Evolutionary conservation across 2,113 vertebrate species (phyloP).

Genomic region (Perca schrenkii): DNA sequence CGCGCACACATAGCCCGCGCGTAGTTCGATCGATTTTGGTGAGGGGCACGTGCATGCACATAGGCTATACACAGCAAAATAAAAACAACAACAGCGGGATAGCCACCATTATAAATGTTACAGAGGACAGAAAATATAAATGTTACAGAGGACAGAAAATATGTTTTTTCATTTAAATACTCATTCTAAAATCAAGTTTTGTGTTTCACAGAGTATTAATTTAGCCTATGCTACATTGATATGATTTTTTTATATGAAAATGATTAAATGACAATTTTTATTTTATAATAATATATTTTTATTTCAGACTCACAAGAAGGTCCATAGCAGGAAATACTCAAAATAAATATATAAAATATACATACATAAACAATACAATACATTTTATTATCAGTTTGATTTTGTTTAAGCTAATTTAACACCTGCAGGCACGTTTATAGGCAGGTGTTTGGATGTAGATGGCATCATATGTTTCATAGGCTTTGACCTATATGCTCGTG

Average conservation of each 20-base stretch:
- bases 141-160: too few relatives aligned
- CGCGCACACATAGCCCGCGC: conserved; percentile 21
- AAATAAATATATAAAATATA: too few relatives aligned
- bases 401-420: neutral
- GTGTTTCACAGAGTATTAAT: neutral
- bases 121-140: too few relatives aligned
- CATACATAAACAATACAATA: too few relatives aligned
- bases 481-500: neutral
- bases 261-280: neutral
- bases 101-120: neutral
- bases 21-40: neutral
- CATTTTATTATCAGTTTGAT: neutral
- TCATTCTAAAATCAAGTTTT: neutral
- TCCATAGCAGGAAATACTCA: too few relatives aligned
- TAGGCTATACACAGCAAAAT: conserved; percentile 35
- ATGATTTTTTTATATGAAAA: neutral
- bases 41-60: conserved; percentile 46
- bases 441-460: neutral
- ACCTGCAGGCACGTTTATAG: neutral
- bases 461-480: too few relatives aligned
- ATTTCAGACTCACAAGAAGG: too few relatives aligned
- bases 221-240: neutral
- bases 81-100: conserved; percentile 56
- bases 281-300: too few relatives aligned
- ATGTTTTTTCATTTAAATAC: neutral